These are phyloP conservation scores for Helarctos malayanus DNA, from an alignment of 2,797 vertebrate genomes.

Conservation along the genomic window DNA sequence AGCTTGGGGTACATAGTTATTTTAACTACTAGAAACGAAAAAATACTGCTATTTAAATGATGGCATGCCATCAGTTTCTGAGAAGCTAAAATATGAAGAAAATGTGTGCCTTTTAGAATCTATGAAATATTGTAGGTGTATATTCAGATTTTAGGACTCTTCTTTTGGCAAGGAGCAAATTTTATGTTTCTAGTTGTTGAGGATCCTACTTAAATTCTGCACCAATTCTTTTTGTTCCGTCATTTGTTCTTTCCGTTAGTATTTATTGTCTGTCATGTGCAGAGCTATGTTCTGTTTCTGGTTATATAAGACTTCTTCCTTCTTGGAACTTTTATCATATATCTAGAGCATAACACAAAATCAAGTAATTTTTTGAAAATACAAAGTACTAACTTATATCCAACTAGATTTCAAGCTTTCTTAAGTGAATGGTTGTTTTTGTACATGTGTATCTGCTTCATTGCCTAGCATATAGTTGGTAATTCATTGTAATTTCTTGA, in stretches of 20 bases:
- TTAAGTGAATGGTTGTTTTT: not conserved
- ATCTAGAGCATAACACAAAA: not conserved
- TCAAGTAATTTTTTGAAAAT: not conserved
- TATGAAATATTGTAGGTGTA: not conserved
- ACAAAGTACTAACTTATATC: not conserved
- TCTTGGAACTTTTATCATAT: not conserved
- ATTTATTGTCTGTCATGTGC: not conserved
- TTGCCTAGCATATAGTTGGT: not conserved
- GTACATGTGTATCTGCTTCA: not conserved
- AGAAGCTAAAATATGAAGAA: not conserved
- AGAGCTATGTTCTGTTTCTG: not conserved
- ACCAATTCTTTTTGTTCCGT: not conserved
- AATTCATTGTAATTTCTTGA: slow-evolving; percentile 21
- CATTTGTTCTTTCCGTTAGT: not conserved
- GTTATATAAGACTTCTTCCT: not conserved
- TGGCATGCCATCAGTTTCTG: not conserved
- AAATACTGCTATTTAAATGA: not conserved
- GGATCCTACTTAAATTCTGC: not conserved
- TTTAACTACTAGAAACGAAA: slow-evolving; percentile 9
- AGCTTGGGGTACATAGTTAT: not conserved
- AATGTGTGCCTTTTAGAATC: not conserved
- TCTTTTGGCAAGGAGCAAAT: not conserved
- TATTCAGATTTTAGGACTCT: not conserved
- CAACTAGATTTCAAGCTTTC: not conserved
- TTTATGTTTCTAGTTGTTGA: not conserved